Percentiles rank a stretch among this genome's conserved stretches.
These are phyloP conservation scores for Pardalotus punctatus DNA, from an alignment of 2,113 vertebrate genomes.

Conservation along the genomic window DNA sequence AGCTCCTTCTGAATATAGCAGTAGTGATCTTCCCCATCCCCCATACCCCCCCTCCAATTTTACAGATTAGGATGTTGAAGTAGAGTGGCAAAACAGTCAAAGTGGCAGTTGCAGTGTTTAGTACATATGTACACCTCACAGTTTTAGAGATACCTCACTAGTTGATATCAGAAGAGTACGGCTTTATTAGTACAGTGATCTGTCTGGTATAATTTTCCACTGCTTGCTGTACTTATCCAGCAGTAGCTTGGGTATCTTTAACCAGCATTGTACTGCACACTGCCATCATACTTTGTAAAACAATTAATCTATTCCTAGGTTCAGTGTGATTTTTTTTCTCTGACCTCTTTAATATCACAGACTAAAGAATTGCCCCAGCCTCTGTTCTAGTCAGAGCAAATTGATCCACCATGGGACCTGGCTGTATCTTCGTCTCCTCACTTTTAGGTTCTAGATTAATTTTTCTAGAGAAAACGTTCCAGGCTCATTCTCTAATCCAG, in stretches of 20 bases:
- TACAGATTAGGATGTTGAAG: not conserved
- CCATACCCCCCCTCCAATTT: not conserved
- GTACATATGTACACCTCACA: not conserved
- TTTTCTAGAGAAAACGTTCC: not conserved
- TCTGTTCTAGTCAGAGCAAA: not conserved
- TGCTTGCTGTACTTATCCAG: conserved; percentile 10
- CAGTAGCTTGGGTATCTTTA: conserved; percentile 7
- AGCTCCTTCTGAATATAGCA: not conserved
- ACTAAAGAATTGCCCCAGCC: not conserved
- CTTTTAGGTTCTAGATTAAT: not conserved
- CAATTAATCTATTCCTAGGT: not conserved
- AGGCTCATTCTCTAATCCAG: not conserved
- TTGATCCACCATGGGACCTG: not conserved
- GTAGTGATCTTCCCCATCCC: not conserved
- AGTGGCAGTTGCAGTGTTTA: not conserved
- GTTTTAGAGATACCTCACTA: not conserved
- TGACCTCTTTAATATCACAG: not conserved
- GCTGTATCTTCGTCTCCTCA: not conserved
- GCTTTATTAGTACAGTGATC: conserved; percentile 3
- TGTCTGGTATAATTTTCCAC: conserved; percentile 11
- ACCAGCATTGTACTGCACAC: not conserved
- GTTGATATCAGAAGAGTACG: not conserved
- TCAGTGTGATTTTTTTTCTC: not conserved
- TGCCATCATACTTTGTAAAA: not conserved
- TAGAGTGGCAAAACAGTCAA: not conserved